Evolutionary conservation across 2,888 invertebrate genomes (phyloP).

Genomic region (Entomobrya multifasciata): DNA sequence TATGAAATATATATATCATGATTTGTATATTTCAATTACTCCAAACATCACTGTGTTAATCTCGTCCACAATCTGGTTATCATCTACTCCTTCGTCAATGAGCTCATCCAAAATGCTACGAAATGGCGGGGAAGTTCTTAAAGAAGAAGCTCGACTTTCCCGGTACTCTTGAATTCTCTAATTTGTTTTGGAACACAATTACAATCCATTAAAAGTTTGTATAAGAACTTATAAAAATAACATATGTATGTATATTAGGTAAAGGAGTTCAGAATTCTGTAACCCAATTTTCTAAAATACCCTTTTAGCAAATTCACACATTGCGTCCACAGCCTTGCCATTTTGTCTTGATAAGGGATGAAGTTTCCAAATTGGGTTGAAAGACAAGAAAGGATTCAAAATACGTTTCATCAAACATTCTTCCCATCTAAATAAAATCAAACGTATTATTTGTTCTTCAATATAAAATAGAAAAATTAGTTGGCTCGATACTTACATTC

Average conservation of each 20-base stretch:
- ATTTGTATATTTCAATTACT: no score
- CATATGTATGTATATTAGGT: no score
- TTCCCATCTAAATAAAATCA: conserved; percentile 2
- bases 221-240: no score
- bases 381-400: background rate
- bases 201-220: background rate
- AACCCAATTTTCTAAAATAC: no score
- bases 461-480: no score
- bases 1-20: no score
- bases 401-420: background rate
- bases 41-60: conserved; percentile 48
- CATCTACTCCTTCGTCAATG: conserved; percentile 6
- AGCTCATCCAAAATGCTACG: conserved; percentile 21
- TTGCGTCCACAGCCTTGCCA: background rate
- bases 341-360: conserved; percentile 17
- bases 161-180: background rate
- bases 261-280: no score
- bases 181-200: no score
- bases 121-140: no score
- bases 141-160: background rate
- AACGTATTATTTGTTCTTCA: background rate
- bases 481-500: no score
- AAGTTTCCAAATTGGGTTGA: conserved; percentile 7
- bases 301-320: background rate
- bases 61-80: conserved; percentile 43